phyloP scores from a whole-genome alignment of 64 coral and sea anemone species.

The Montipora sp. region DNA sequence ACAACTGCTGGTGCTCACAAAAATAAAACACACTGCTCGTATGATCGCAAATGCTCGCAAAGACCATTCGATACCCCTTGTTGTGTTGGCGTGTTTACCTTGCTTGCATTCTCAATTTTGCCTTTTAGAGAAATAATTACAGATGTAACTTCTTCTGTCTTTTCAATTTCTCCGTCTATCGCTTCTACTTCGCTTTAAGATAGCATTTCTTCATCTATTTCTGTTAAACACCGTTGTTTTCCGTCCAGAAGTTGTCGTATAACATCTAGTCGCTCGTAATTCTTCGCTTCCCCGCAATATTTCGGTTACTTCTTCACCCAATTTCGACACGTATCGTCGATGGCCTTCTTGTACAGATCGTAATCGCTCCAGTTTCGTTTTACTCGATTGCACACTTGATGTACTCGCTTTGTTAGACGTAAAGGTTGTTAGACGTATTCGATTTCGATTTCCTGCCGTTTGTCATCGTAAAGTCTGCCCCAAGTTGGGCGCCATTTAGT shows the following conservation, averaged over 20 bases:
- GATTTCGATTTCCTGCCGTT: neutral
- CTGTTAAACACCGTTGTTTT: neutral
- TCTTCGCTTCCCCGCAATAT: conserved; percentile 2
- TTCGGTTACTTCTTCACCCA: neutral
- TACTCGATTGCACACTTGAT: neutral
- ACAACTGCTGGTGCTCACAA: too few relatives aligned
- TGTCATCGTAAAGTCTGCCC: too few relatives aligned
- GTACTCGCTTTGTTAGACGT: neutral
- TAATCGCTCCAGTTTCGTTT: neutral
- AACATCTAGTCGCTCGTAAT: neutral
- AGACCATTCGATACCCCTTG: neutral
- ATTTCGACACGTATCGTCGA: neutral
- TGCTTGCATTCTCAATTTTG: conserved; percentile 4
- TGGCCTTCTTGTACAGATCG: neutral
- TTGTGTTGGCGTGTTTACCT: conserved; percentile 3
- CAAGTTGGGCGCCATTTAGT: too few relatives aligned
- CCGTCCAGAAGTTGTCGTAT: neutral
- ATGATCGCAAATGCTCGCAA: too few relatives aligned
- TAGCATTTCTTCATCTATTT: neutral
- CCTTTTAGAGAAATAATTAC: neutral
- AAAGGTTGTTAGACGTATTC: neutral
- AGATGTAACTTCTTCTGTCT: neutral
- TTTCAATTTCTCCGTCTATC: neutral
- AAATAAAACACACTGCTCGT: too few relatives aligned
- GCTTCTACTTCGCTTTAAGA: neutral